Evolutionary conservation across 2,797 vertebrate genomes (phyloP).

Genomic region (Brotula barbata): DNA sequence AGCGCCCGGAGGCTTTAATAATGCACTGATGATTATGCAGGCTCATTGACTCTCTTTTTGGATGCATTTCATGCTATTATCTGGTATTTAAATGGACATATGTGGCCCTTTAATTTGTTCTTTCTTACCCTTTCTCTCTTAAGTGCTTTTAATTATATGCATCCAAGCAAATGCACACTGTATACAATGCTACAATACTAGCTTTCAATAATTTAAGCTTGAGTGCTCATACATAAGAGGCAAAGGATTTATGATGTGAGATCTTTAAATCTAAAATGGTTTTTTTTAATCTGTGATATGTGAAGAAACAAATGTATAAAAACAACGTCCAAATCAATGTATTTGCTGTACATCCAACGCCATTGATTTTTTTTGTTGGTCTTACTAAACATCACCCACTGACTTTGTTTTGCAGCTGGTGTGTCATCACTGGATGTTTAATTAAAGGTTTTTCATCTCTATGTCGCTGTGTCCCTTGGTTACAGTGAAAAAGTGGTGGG

Average conservation of each 20-base stretch:
- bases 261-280: too few species aligned
- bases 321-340: background rate
- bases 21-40: slow-evolving; percentile 38
- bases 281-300: too few species aligned
- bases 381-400: slow-evolving; percentile 1
- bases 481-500: slow-evolving; percentile 13
- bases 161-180: background rate
- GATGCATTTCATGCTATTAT: slow-evolving; percentile 15
- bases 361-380: slow-evolving; percentile 20
- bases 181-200: background rate
- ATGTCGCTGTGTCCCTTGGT: slow-evolving; percentile 34
- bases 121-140: background rate
- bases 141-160: background rate
- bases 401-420: slow-evolving; percentile 29
- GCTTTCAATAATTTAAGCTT: background rate
- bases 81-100: slow-evolving; percentile 31
- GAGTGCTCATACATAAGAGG: background rate
- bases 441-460: slow-evolving; percentile 39
- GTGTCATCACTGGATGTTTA: slow-evolving; percentile 43
- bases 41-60: slow-evolving; percentile 45
- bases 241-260: too few species aligned
- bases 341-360: slow-evolving; percentile 17
- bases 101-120: slow-evolving; percentile 1
- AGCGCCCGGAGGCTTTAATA: slow-evolving; percentile 19
- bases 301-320: background rate